Conservation (phyloP, 37 sponge, comb jelly and placozoan genomes). For the Ephydatia muelleri region DNA sequence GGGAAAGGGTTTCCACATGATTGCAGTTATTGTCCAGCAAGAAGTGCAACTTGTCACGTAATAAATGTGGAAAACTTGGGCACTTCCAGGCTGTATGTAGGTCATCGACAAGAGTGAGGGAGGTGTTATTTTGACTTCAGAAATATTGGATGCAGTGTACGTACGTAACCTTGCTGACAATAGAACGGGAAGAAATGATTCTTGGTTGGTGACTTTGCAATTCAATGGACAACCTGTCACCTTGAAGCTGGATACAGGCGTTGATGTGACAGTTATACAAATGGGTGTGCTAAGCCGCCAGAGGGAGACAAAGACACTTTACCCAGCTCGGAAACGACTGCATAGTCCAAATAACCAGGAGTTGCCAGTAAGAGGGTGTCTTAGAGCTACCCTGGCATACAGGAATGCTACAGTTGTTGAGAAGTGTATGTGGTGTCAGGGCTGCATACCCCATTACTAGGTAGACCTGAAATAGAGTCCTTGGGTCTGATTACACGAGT, state of each 20-base stretch:
- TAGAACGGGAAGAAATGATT: too few species aligned
- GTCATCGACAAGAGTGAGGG: neutral
- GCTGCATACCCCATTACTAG: conserved; percentile 18
- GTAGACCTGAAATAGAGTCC: conserved; percentile 35
- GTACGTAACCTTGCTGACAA: too few species aligned
- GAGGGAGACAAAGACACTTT: too few species aligned
- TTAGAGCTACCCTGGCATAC: too few species aligned
- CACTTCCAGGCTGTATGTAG: conserved; percentile 2
- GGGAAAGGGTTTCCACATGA: conserved; percentile 12
- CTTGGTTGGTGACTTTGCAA: conserved; percentile 4
- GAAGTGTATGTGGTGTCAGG: conserved; percentile 21
- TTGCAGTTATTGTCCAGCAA: conserved; percentile 10
- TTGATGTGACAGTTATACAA: conserved; percentile 11
- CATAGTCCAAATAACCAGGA: too few species aligned
- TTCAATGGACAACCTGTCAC: conserved; percentile 3
- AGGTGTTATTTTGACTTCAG: neutral
- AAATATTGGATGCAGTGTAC: too few species aligned
- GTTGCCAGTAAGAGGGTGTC: too few species aligned
- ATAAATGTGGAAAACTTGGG: conserved; percentile 11
- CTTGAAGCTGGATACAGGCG: conserved; percentile 29
- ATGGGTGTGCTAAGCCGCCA: neutral
- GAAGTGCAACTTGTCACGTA: conserved; percentile 18
- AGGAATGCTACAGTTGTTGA: too few species aligned
- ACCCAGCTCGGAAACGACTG: too few species aligned
- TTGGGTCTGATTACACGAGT: conserved; percentile 20